Conservation (phyloP, 2,797 vertebrate genomes). For the Takifugu rubripes region DNA sequence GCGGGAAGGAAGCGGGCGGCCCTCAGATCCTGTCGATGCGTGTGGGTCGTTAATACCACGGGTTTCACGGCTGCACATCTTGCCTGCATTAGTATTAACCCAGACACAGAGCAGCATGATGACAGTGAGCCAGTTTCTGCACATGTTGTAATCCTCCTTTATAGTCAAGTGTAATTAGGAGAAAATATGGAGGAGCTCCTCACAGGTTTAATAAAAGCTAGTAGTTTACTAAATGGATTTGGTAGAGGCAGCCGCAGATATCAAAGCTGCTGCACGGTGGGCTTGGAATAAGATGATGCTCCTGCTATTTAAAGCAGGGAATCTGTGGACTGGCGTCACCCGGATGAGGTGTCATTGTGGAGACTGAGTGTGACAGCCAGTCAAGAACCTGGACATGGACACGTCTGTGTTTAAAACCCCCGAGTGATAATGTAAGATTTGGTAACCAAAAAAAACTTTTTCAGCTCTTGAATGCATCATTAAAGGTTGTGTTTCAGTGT, state of each 20-base stretch:
- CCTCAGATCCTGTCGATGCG: slow-evolving; percentile 60
- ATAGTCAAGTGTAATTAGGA: no score
- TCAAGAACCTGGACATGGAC: slow-evolving; percentile 18
- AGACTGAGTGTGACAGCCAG: slow-evolving; percentile 10
- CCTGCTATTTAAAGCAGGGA: slow-evolving; percentile 44
- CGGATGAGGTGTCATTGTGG: slow-evolving; percentile 36
- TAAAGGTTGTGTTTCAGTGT: no score
- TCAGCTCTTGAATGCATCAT: no score
- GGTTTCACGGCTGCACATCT: slow-evolving; percentile 61
- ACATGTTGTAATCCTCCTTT: neutral
- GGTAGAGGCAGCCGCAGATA: slow-evolving; percentile 4
- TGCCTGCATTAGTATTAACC: slow-evolving; percentile 56
- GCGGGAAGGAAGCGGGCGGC: slow-evolving; percentile 58
- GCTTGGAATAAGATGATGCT: slow-evolving; percentile 36
- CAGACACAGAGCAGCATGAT: slow-evolving; percentile 52
- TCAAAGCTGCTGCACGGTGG: slow-evolving; percentile 14
- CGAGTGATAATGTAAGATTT: neutral
- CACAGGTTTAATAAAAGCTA: neutral
- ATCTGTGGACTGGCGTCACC: slow-evolving; percentile 25
- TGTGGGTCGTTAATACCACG: slow-evolving; percentile 35
- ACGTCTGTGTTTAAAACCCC: slow-evolving; percentile 10
- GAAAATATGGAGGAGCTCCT: neutral
- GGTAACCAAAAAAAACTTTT: neutral
- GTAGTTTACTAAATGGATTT: neutral
- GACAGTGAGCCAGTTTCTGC: slow-evolving; percentile 17